phyloP scores from a whole-genome alignment of 2,797 vertebrate genomes.

The Acestrorhynchus altus region DNA sequence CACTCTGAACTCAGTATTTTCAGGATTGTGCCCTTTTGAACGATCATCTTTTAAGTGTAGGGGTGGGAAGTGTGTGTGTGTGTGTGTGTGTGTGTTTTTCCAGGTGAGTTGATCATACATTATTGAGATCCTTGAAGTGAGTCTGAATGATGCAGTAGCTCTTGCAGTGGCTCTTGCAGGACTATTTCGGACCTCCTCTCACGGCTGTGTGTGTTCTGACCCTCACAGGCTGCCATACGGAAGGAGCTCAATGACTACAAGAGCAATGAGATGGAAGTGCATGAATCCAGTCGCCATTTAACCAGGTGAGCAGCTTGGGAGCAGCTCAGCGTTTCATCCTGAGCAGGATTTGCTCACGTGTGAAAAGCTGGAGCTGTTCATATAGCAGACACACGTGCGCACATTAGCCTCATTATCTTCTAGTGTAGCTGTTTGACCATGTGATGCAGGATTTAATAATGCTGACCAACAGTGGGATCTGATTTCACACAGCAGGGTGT shows the following conservation, averaged over 20 bases:
- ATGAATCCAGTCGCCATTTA: slow-evolving; percentile 98
- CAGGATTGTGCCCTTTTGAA: too few relatives aligned
- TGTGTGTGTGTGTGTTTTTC: background rate
- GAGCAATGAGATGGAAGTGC: slow-evolving; percentile 99
- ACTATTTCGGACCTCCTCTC: background rate
- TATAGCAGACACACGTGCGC: background rate
- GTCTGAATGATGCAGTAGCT: slow-evolving; percentile 48
- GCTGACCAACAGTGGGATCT: background rate
- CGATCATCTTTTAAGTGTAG: too few relatives aligned
- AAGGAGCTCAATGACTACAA: slow-evolving; percentile 99
- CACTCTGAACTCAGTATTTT: too few relatives aligned
- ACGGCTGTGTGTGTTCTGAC: background rate
- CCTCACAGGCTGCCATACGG: slow-evolving; percentile 93
- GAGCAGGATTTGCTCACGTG: too few relatives aligned
- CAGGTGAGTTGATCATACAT: background rate
- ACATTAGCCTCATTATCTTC: slow-evolving; percentile 2
- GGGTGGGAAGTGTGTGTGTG: background rate
- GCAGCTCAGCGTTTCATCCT: background rate
- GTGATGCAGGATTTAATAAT: background rate
- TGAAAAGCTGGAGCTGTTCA: background rate
- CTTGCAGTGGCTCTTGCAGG: too few relatives aligned
- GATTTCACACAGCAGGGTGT: background rate
- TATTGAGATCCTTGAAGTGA: background rate
- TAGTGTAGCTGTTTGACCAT: background rate
- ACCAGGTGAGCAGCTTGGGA: slow-evolving; percentile 85